Evolutionary conservation across 2,888 invertebrate species (phyloP).

Genomic region (Diaphora mendica): DNA sequence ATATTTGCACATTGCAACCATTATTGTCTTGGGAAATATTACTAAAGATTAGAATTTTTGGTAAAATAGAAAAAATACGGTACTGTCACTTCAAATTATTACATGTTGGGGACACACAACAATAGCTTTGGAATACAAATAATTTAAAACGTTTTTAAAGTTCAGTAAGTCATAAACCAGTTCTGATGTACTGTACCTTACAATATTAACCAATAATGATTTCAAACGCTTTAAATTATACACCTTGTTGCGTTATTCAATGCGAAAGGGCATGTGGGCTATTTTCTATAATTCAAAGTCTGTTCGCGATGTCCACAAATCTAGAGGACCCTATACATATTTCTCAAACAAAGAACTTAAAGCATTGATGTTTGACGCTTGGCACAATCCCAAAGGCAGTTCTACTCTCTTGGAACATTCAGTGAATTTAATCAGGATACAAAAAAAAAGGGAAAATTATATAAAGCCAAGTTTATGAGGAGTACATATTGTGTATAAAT

Average conservation of each 20-base stretch:
- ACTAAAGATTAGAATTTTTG: neutral
- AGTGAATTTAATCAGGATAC: constrained; percentile 19
- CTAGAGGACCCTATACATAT: neutral
- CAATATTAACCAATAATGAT: neutral
- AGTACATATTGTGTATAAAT: constrained; percentile 6
- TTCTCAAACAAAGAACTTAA: constrained; percentile 9
- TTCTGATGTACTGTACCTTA: accelerated
- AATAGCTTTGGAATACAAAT: too few species aligned
- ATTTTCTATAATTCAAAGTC: neutral
- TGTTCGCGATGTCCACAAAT: neutral
- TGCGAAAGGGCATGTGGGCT: neutral
- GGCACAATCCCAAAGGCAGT: constrained; percentile 17
- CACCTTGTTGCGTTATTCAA: neutral
- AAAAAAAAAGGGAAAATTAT: constrained; percentile 7
- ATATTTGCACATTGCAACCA: neutral
- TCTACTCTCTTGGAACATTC: constrained; percentile 12
- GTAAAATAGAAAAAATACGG: neutral
- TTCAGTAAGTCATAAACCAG: neutral
- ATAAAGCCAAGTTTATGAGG: neutral
- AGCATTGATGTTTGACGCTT: constrained; percentile 13
- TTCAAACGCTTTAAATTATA: neutral
- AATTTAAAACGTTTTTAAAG: too few species aligned
- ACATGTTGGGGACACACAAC: too few species aligned
- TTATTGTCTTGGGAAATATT: neutral
- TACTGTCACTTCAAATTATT: neutral